Percentiles rank a stretch among this genome's conserved stretches.
Evolutionary conservation across 2,888 invertebrate genomes (phyloP).

Genomic region (Dryomyza anilis): DNA sequence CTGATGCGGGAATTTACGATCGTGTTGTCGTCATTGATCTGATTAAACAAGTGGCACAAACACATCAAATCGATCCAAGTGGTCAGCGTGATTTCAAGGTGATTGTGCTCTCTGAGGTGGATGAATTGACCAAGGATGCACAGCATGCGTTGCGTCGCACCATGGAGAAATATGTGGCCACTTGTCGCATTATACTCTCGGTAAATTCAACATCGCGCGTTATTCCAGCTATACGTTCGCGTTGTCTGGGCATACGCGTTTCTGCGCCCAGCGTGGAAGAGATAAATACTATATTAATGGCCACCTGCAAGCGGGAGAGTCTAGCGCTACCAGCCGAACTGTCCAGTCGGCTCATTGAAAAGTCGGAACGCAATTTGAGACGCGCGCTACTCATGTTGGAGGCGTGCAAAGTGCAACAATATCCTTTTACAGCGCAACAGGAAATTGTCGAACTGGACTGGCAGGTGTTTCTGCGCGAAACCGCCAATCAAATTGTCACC

Average conservation of each 20-base stretch:
- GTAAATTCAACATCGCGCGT: slow-evolving; percentile 94
- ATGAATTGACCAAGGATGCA: slow-evolving; percentile 93
- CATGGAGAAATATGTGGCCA: slow-evolving; percentile 98
- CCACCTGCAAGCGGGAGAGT: slow-evolving; percentile 81
- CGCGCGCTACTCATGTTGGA: slow-evolving; percentile 93
- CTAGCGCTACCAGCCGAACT: slow-evolving; percentile 77
- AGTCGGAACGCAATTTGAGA: slow-evolving; percentile 86
- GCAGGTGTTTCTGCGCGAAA: slow-evolving; percentile 85
- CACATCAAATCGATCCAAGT: slow-evolving; percentile 87
- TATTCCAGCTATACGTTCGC: slow-evolving; percentile 94
- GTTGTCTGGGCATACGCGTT: slow-evolving; percentile 91
- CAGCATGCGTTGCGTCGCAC: slow-evolving; percentile 97
- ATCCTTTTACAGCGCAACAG: slow-evolving; percentile 81
- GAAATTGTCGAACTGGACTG: slow-evolving; percentile 89
- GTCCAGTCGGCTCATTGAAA: slow-evolving; percentile 76
- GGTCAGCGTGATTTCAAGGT: slow-evolving; percentile 96
- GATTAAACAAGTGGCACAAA: slow-evolving; percentile 95
- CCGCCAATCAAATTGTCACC: slow-evolving; percentile 81
- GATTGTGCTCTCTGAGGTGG: slow-evolving; percentile 93
- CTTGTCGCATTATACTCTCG: slow-evolving; percentile 91
- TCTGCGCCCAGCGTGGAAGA: slow-evolving; percentile 83
- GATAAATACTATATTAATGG: slow-evolving; percentile 70
- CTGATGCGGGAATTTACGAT: slow-evolving; percentile 98
- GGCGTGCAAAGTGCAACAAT: slow-evolving; percentile 89
- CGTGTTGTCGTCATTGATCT: slow-evolving; percentile 96